A percentile compares a stretch with the other conserved stretches of the same genome.
Evolutionary conservation across 2,113 vertebrate species (phyloP).

Genomic region (Siphamia tubifer): DNA sequence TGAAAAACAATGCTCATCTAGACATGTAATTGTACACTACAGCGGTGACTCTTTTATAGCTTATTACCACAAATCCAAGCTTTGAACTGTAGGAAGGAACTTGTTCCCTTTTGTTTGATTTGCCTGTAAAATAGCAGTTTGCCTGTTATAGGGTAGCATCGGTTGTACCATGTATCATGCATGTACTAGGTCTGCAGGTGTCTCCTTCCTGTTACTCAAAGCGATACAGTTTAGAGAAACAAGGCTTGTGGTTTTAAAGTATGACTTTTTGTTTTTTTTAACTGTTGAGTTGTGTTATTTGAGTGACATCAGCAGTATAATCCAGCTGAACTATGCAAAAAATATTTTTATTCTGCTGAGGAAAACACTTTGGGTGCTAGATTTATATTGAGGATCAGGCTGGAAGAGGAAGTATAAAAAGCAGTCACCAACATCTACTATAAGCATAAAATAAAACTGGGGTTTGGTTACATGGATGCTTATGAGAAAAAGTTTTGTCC

Average conservation of each 20-base stretch:
- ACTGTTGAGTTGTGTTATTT: neutral
- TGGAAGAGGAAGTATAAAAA: constrained; percentile 7
- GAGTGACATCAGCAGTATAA: constrained; percentile 7
- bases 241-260: neutral
- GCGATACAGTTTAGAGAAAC: neutral
- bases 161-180: neutral
- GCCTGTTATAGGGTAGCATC: neutral
- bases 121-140: neutral
- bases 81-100: constrained; percentile 15
- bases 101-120: constrained; percentile 2
- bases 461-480: neutral
- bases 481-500: neutral
- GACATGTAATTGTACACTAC: constrained; percentile 12
- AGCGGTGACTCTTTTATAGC: neutral
- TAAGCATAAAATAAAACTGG: neutral
- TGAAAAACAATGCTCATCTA: constrained; percentile 41
- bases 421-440: neutral
- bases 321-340: constrained; percentile 27
- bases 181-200: constrained; percentile 16
- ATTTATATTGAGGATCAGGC: neutral
- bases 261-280: constrained; percentile 24
- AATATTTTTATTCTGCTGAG: constrained; percentile 18
- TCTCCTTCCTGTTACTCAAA: constrained; percentile 31
- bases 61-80: neutral
- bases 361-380: neutral